Conservation (phyloP, 2,113 vertebrate species). For the Myocastor coypus region DNA sequence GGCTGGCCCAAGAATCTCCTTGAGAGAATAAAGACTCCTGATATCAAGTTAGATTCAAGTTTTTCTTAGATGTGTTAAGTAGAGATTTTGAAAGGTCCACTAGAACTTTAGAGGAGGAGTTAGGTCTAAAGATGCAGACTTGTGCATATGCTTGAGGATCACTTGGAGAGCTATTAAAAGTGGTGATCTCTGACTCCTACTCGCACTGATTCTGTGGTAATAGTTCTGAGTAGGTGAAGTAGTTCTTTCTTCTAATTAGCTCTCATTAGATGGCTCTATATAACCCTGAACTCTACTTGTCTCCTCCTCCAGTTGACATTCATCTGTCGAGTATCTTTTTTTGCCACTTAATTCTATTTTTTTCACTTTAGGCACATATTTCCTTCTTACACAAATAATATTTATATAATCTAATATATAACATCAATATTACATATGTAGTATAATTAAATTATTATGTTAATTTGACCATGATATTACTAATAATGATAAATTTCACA, state of each 20-base stretch:
- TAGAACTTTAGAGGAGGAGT: background rate
- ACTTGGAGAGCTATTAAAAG: background rate
- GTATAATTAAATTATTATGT: background rate
- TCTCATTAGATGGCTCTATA: slow-evolving; percentile 12
- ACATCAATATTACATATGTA: background rate
- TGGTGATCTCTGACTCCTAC: background rate
- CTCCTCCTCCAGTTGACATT: background rate
- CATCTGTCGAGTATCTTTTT: slow-evolving; percentile 8
- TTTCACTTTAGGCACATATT: slow-evolving; percentile 6
- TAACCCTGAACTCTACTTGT: background rate
- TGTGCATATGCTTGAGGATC: background rate
- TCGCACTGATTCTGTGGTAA: background rate
- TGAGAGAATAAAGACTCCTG: background rate
- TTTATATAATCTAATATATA: background rate
- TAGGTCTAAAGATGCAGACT: background rate
- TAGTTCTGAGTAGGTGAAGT: background rate
- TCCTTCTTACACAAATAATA: background rate
- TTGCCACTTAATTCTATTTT: background rate
- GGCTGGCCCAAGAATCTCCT: background rate
- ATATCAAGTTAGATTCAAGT: background rate
- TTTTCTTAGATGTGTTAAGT: background rate
- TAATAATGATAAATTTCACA: slow-evolving; percentile 2
- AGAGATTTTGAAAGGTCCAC: background rate
- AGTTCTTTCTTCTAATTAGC: slow-evolving; percentile 38
- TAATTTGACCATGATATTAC: background rate